phyloP scores from a whole-genome alignment of 2,113 vertebrate genomes.

The Osmerus mordax region DNA sequence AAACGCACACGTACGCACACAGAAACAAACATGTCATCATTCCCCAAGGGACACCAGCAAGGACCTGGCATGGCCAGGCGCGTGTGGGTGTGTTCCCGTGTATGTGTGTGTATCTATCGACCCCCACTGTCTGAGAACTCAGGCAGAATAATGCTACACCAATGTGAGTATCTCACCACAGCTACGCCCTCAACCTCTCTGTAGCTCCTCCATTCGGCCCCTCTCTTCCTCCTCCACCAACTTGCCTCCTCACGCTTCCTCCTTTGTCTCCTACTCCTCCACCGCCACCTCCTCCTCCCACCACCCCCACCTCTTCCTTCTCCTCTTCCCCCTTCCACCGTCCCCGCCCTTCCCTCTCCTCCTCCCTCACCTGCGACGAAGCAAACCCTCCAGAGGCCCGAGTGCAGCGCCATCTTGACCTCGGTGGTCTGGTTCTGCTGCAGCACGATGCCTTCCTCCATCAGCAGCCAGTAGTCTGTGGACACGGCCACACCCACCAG shows the following conservation, averaged over 20 bases:
- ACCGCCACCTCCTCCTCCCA: not conserved
- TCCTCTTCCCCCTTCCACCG: not conserved
- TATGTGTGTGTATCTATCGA: constrained; percentile 7
- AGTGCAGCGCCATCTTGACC: constrained; percentile 89
- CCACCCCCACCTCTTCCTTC: not conserved
- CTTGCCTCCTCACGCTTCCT: not conserved
- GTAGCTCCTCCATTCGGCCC: not conserved
- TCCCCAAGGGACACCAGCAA: constrained; percentile 48
- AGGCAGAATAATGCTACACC: no score
- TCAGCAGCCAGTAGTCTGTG: constrained; percentile 89
- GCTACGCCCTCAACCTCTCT: not conserved
- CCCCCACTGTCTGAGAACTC: no score
- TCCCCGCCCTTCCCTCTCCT: not conserved
- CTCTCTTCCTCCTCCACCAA: not conserved
- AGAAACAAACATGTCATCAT: not conserved
- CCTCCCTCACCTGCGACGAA: constrained; percentile 79
- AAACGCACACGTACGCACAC: constrained; percentile 9
- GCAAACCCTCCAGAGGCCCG: constrained; percentile 88
- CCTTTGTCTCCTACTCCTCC: not conserved
- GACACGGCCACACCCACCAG: constrained; percentile 87
- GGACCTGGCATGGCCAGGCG: constrained; percentile 33
- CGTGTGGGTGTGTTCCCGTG: constrained; percentile 17
- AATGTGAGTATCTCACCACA: not conserved
- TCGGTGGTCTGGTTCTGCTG: constrained; percentile 88
- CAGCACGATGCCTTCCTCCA: constrained; percentile 85